Conservation (phyloP, 2,113 vertebrate species). For the Melanocharis versteri region DNA sequence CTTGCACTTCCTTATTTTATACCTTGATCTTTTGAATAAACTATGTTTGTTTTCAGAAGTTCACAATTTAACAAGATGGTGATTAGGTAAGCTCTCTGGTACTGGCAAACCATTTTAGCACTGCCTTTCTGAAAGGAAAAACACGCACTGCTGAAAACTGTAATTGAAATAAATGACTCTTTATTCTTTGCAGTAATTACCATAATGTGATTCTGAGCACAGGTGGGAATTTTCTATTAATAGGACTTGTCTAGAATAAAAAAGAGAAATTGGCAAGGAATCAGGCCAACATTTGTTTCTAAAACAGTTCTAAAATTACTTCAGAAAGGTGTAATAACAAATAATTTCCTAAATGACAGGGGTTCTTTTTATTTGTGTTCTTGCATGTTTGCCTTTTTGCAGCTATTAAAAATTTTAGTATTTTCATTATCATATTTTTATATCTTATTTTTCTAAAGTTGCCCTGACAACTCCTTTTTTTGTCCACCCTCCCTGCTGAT, state of each 20-base stretch:
- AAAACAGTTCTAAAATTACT: not conserved
- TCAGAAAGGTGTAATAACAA: not conserved
- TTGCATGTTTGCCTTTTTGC: not conserved
- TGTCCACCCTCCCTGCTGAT: not conserved
- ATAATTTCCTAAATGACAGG: not conserved
- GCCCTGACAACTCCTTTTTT: not conserved
- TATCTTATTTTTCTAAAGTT: not conserved
- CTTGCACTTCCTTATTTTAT: not conserved
- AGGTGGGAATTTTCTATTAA: conserved; percentile 9
- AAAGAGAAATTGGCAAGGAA: not conserved
- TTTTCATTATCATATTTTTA: not conserved
- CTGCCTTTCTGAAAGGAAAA: conserved; percentile 18
- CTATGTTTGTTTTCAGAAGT: not conserved
- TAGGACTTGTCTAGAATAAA: conserved; percentile 13
- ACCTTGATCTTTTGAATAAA: not conserved
- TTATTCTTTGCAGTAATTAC: conserved; percentile 19
- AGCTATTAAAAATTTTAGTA: not conserved
- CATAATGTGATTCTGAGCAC: conserved; percentile 19
- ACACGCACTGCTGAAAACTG: not conserved
- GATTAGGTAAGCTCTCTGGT: not conserved
- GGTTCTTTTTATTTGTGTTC: not conserved
- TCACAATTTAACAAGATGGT: not conserved
- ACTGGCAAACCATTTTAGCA: not conserved
- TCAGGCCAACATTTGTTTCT: not conserved
- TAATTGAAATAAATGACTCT: conserved; percentile 23